Base-by-base conservation (phyloP, 2,888 invertebrate species). In the Metallyticus violacea region DNA sequence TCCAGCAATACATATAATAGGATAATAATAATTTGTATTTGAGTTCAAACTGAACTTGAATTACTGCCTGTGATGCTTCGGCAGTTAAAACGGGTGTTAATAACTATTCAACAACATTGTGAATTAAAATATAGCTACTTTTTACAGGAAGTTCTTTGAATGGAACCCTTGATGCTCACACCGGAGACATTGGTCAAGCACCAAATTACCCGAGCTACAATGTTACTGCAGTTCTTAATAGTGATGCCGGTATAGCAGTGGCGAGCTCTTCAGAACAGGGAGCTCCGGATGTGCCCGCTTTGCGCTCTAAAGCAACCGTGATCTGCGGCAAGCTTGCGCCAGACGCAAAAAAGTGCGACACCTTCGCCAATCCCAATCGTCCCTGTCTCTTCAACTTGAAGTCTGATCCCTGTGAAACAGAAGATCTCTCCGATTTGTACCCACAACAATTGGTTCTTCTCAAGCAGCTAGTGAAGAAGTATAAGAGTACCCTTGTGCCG, bases 351-450 rank as follows among this genome's bases (percentile, higher is more conserved):
- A 40, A 26, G 22, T 77, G 81, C 40, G 26, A 89, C 4, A 93
- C 86, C 0, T 29, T 85, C 22, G 26, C 77, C 6, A 85, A 79
- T 28, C 81, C 62, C 4, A 76, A 85, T 6, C 15, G 4, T 15
- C 94, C 95, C n/a, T 96, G 96, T 89, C 92, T 96, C 15, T 97
- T 95, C 91, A 95, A 97, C 90, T 94, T 97, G 80, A 94, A 94
- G 0, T 93, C 93, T 85, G 97, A 97, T 91, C 97, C 97, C 0
- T 95, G 96, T 90, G 97, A 97, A 91, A 95, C 94, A 85, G 94
- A 94, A 89, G 96, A 97, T 90, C 90, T 94, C 29, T 92, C 91
- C 7, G 90, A 90, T 76, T 89, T 90, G 26, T 91, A 92, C 89
- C 90, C 91, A 6, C 93, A 93, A 88, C 93, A 95, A 15, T 93